Evolutionary conservation across 2,113 vertebrate genomes (phyloP), one percentile per base, ranked within the genome.

Genomic region (Neopipo cinnamomea): DNA sequence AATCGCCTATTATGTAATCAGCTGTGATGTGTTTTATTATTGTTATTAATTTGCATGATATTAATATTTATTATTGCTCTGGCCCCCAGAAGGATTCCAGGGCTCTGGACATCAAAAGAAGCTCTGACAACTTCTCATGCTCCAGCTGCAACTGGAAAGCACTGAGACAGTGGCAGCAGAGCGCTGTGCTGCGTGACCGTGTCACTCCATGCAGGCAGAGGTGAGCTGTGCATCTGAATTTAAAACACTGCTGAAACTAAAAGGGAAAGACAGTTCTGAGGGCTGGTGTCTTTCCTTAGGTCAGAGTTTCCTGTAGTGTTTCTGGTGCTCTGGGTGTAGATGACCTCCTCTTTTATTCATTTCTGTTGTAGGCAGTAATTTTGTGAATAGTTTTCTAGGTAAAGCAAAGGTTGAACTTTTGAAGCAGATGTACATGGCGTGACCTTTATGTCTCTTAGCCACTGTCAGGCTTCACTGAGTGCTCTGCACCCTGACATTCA

Each of bases 401-500:
- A 80, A 92, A 92, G 62, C 66, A 88, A 82, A 92, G 95, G 88
- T 76, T 88, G 94, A 96, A 82, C 94, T 94, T 86, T 66, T 37
- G 96, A 91, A 97, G 93, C 82, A 96, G 95, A 94, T 61, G 85
- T 93, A 95, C 82, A 53, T 1, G 25, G 91, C 82, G 53, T 95
- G 88, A 96, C 96, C 97, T 97, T 98, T 96, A 79, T 95, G 80
- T 96, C 95, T 93, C 88, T 95, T 88, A 91, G 85, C 94, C 91
- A 90, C 86, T 94, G 95, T 89, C 95, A 95, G 91, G 95, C 92
- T 93, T 95, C 77, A 1, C 75, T 95, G 96, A 96, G 86, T 92
- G 89, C 84, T 94, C 76, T 95, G 96, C 85, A 89, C 94, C 96
- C 93, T 97, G 96, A 95, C 97, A 96, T 97, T 98, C 95, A 97